A percentile compares a stretch with the other conserved stretches of the same genome.
Evolutionary conservation across 2,797 vertebrate genomes (phyloP).

Genomic region (Manis crassicaudata): DNA sequence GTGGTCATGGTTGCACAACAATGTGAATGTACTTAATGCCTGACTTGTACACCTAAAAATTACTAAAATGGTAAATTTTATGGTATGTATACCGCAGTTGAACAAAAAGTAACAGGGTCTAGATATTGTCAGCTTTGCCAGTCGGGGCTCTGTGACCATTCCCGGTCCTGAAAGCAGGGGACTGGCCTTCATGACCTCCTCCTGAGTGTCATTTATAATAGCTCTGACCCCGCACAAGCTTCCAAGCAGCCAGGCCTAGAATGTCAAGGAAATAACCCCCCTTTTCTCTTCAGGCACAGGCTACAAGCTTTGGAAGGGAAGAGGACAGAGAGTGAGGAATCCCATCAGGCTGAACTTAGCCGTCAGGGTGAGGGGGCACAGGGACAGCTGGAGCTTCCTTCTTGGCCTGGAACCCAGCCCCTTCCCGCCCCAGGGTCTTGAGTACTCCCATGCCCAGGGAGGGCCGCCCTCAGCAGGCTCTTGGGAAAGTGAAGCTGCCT

Average conservation of each 20-base stretch:
- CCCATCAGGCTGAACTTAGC: not conserved
- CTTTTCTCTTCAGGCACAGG: not conserved
- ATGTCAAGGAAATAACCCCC: not conserved
- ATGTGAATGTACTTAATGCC: not conserved
- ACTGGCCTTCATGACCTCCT: not conserved
- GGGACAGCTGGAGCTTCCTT: not conserved
- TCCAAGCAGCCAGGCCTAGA: not conserved
- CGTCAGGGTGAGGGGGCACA: fast-evolving
- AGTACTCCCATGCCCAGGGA: not conserved
- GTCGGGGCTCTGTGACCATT: not conserved
- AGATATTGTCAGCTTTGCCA: not conserved
- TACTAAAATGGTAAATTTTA: not conserved
- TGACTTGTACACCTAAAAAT: not conserved
- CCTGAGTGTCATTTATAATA: not conserved
- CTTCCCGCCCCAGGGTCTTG: not conserved
- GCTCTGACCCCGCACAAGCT: not conserved
- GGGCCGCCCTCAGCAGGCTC: not conserved
- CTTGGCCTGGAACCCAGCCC: too few relatives aligned
- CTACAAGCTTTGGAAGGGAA: not conserved
- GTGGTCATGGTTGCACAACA: not conserved
- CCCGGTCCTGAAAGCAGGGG: not conserved
- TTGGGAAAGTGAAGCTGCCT: not conserved
- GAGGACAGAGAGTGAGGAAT: fast-evolving
- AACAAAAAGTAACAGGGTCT: not conserved
- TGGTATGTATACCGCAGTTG: not conserved